These are phyloP conservation scores for Drosophila pseudoananassae DNA, from an alignment of 1,140 invertebrate species.

Conservation along the genomic window DNA sequence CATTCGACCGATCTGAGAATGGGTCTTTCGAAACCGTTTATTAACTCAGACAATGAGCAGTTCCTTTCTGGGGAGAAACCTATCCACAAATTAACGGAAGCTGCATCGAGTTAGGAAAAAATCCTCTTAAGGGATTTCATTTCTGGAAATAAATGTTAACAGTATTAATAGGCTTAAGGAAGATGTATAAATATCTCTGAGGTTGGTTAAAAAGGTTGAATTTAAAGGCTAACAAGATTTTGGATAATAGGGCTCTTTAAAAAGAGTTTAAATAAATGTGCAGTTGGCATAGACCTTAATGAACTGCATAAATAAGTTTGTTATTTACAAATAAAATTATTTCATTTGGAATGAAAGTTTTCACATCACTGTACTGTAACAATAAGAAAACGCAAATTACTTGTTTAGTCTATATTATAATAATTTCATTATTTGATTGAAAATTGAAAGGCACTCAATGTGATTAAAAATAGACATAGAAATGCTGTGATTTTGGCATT, in stretches of 20 bases:
- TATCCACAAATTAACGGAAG: constrained; percentile 41
- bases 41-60: constrained; percentile 47
- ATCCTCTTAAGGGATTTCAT: constrained; percentile 3
- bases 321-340: neutral
- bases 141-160: constrained; percentile 14
- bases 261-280: neutral
- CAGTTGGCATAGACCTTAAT: neutral
- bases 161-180: neutral
- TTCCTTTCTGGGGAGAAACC: constrained; percentile 31
- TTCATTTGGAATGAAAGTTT: neutral
- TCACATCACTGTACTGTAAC: neutral
- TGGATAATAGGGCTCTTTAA: neutral
- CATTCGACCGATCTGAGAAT: neutral
- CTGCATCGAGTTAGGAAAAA: constrained; percentile 42
- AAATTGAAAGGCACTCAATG: constrained; percentile 3
- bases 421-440: neutral
- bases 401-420: neutral
- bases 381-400: neutral
- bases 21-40: constrained; percentile 34
- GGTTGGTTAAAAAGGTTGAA: neutral
- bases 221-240: neutral
- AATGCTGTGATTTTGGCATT: constrained; percentile 8
- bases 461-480: neutral
- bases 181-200: neutral
- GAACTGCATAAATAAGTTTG: neutral